phyloP scores from a whole-genome alignment of 2,888 invertebrate genomes.

The Parnassius apollo region DNA sequence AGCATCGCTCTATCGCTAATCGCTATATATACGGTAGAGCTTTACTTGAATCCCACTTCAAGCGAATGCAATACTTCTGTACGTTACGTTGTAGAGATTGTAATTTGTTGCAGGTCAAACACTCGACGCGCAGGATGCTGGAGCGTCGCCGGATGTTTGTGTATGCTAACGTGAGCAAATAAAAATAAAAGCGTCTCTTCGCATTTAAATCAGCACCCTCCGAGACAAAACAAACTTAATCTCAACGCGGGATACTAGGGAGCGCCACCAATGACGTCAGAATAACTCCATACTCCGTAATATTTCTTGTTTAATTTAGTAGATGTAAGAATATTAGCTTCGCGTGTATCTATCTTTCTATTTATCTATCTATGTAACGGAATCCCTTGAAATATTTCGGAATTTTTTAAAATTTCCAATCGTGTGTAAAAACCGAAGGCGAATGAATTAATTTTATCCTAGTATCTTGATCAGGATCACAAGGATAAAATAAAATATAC shows the following conservation, averaged over 20 bases:
- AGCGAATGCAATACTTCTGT: conserved; percentile 28
- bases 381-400: too few relatives aligned
- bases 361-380: too few relatives aligned
- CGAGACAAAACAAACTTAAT: conserved; percentile 59
- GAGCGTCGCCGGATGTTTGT: conserved; percentile 21
- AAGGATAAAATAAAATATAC: too few relatives aligned
- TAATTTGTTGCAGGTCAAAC: conserved; percentile 11
- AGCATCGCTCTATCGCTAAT: neutral
- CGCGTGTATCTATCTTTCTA: too few relatives aligned
- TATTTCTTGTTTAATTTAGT: too few relatives aligned
- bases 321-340: too few relatives aligned
- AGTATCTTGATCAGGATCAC: too few relatives aligned
- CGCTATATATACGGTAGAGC: neutral
- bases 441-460: too few relatives aligned
- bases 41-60: conserved; percentile 10
- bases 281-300: neutral
- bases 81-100: neutral
- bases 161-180: conserved; percentile 25
- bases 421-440: too few relatives aligned
- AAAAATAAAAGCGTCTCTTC: conserved; percentile 36
- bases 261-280: conserved; percentile 32
- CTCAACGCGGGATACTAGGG: conserved; percentile 35
- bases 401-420: too few relatives aligned
- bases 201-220: conserved; percentile 53
- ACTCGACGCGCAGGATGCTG: conserved; percentile 5